Percentiles rank a stretch among this genome's conserved stretches.
phyloP scores from a whole-genome alignment of 2,888 invertebrate species.

The Scotopteryx bipunctaria region DNA sequence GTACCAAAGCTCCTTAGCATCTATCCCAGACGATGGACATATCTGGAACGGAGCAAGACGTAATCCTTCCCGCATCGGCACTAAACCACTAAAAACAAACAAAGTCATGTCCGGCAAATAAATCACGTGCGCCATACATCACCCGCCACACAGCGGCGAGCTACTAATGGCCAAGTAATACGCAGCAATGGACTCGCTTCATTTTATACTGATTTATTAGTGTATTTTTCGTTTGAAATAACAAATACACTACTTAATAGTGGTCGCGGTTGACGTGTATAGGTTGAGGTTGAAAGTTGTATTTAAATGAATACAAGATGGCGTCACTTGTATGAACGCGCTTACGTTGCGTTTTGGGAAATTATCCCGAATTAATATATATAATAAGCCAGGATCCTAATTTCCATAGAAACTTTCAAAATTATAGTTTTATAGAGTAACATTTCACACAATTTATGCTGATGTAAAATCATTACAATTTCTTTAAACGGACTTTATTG shows the following conservation, averaged over 20 bases:
- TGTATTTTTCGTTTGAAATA: constrained; percentile 32
- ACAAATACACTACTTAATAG: too few relatives aligned
- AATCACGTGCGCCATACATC: constrained; percentile 55
- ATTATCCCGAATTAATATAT: too few relatives aligned
- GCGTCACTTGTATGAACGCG: too few relatives aligned
- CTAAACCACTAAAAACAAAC: constrained; percentile 30
- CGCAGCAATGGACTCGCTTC: constrained; percentile 45
- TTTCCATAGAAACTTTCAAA: too few relatives aligned
- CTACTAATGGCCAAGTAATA: constrained; percentile 52
- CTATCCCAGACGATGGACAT: constrained; percentile 6
- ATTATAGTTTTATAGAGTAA: too few relatives aligned
- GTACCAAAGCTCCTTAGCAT: background rate
- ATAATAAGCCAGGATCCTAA: too few relatives aligned
- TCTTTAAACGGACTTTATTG: too few relatives aligned
- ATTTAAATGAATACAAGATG: too few relatives aligned
- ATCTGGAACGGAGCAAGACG: constrained; percentile 16
- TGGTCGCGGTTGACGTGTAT: constrained; percentile 16
- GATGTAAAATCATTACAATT: too few relatives aligned
- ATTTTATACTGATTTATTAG: constrained; percentile 40
- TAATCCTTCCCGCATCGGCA: constrained; percentile 20
- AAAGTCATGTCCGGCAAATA: constrained; percentile 42
- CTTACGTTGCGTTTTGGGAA: too few relatives aligned
- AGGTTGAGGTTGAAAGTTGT: background rate
- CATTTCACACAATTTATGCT: too few relatives aligned
- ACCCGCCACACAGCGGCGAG: constrained; percentile 43